Base-by-base conservation (phyloP, 2,888 invertebrate genomes). In the Cordilura impudica region DNA sequence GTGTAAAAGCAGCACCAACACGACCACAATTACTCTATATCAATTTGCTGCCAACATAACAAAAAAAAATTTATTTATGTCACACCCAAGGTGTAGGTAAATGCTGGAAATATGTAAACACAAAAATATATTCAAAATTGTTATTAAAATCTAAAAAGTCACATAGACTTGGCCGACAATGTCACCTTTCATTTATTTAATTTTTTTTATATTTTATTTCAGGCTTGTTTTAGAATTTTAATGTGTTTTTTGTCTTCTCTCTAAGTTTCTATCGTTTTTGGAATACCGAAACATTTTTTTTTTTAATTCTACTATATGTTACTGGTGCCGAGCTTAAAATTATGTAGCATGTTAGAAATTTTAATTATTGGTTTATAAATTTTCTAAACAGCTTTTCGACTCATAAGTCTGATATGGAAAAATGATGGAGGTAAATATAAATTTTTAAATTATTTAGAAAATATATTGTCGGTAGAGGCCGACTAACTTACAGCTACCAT, bases 71-170 rank as follows among this genome's bases (percentile, higher is more conserved):
- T n/a, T n/a, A n/a, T n/a, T n/a, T n/a, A n/a, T 51, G 26, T 29
- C 26, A 19, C 66, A 14, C 56, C 71, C 71, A 26, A 60, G 54
- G 29, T 61, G 60, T 67, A 71, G 54, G 66, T 60, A 72, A 70
- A 47, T 26, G 39, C 18, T 10, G 8, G 4, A 19, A 2, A 26
- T n/a, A n/a, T n/a, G n/a, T 19, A 49, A 43, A 18, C 35, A 47
- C 8, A 18, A 56, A 49, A 45, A 16, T 39, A 5, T 53, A 51
- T 43, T 35, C 67, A 35, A 54, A 45, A 10, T 56, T 12, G 47
- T 47, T 26, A 39, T 29, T 16, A 26, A 56, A 66, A 61, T 56
- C 67, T 56, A 61, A 54, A 51, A 63, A 29, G 56, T 70, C 67
- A 67, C 61, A 65, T 49, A 53, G 29, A 66, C 21, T 31, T 67